phyloP scores from a whole-genome alignment of 2,113 vertebrate genomes.

The Syrrhaptes paradoxus region DNA sequence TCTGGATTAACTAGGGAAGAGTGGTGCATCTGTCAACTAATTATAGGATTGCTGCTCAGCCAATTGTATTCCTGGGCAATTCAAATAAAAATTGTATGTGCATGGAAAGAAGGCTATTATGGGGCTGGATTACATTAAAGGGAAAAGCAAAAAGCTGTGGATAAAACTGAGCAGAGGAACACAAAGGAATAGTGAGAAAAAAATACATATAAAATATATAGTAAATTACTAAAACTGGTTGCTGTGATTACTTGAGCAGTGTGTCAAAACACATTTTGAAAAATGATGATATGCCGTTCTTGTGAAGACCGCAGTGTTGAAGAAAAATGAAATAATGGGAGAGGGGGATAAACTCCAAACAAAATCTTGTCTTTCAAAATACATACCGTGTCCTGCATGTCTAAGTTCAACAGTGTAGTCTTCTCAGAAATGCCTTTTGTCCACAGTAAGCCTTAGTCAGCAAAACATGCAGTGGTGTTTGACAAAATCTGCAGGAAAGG shows the following conservation, averaged over 20 bases:
- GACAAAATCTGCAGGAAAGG: not conserved
- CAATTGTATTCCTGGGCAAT: not conserved
- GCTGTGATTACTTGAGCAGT: not conserved
- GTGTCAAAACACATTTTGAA: not conserved
- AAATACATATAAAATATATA: not conserved
- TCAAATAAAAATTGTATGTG: not conserved
- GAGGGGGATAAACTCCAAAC: not conserved
- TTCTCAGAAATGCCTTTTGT: not conserved
- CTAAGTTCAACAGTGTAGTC: not conserved
- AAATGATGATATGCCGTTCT: not conserved
- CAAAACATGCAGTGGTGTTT: not conserved
- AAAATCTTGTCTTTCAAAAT: not conserved
- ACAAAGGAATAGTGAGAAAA: not conserved
- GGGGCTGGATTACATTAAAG: not conserved
- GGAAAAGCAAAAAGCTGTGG: not conserved
- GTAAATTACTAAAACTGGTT: not conserved
- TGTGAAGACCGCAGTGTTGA: not conserved
- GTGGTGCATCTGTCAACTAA: not conserved
- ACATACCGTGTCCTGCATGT: not conserved
- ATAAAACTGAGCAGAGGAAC: not conserved
- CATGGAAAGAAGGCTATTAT: not conserved
- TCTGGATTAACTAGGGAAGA: not conserved
- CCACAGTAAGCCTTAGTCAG: not conserved
- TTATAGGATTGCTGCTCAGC: not conserved
- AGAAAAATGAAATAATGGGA: not conserved